phyloP scores from a whole-genome alignment of 1,140 invertebrate species.

The Theocolax elegans region DNA sequence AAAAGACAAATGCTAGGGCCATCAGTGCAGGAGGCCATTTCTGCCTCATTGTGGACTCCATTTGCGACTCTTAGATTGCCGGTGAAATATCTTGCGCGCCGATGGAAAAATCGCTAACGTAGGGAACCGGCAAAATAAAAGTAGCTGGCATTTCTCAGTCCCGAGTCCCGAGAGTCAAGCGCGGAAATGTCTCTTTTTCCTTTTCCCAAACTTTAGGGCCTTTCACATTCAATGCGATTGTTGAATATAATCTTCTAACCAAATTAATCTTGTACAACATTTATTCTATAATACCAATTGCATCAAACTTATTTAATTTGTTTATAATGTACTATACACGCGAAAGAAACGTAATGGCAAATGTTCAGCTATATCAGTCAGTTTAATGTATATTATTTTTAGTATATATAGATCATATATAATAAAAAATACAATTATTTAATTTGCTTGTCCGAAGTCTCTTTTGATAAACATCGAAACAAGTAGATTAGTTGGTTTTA shows the following conservation, averaged over 20 bases:
- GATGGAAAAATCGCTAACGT: constrained; percentile 68
- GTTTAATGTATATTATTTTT: too few species aligned
- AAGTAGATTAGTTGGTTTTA: too few species aligned
- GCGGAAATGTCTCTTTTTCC: constrained; percentile 8
- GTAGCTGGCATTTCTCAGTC: constrained; percentile 62
- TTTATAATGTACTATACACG: too few species aligned
- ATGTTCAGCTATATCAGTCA: too few species aligned
- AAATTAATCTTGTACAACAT: too few species aligned
- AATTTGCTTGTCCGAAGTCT: too few species aligned
- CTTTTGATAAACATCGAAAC: too few species aligned
- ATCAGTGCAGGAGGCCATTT: constrained; percentile 63
- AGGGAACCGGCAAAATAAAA: constrained; percentile 65
- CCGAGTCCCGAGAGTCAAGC: constrained; percentile 45
- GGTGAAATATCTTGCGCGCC: constrained; percentile 64
- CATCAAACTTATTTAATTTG: too few species aligned
- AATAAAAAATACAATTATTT: too few species aligned
- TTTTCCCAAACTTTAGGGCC: constrained; percentile 42
- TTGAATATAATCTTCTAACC: neutral
- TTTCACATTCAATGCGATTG: neutral
- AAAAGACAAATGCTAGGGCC: constrained; percentile 63
- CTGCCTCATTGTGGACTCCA: constrained; percentile 67
- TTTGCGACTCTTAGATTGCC: constrained; percentile 68
- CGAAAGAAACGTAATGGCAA: too few species aligned
- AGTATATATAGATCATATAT: too few species aligned
- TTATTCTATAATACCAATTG: too few species aligned